A percentile compares a stretch with the other conserved stretches of the same genome.
Evolutionary conservation across 2,888 invertebrate species (phyloP).

Genomic region (Papilio protenor): DNA sequence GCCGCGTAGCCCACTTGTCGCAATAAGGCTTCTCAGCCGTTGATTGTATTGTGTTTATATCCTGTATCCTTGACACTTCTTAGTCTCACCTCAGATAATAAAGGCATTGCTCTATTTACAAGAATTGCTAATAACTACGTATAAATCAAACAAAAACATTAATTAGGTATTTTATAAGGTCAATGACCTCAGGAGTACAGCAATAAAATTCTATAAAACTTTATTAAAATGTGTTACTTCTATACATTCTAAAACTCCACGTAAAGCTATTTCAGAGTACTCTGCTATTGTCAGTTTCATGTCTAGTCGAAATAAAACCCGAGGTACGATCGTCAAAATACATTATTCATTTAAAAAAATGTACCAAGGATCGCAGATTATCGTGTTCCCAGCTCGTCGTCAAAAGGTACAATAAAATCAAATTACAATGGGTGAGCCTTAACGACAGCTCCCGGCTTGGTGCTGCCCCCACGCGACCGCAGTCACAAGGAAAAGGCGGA

Average conservation of each 20-base stretch:
- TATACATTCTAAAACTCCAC: neutral
- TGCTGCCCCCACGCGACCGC: conserved; percentile 53
- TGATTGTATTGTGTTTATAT: conserved; percentile 16
- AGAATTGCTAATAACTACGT: neutral
- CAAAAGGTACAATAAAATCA: conserved; percentile 29
- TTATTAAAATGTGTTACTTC: neutral
- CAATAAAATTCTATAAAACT: too few relatives aligned
- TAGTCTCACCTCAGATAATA: neutral
- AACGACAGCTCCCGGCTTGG: conserved; percentile 47
- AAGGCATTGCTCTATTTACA: neutral
- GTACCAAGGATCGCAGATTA: neutral
- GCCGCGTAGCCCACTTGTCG: conserved; percentile 12
- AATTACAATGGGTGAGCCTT: conserved; percentile 16
- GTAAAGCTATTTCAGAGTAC: neutral
- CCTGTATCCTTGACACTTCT: conserved; percentile 18
- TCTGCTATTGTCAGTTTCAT: neutral
- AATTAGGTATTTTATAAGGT: neutral
- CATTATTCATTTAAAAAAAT: neutral
- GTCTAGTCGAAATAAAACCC: neutral
- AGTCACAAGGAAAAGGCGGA: conserved; percentile 54
- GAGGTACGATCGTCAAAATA: neutral
- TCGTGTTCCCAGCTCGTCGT: conserved; percentile 5
- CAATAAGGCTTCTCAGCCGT: conserved; percentile 19
- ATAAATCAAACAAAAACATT: neutral
- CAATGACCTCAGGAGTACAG: too few relatives aligned